These are phyloP conservation scores for Eudyptes chrysolophus DNA, from an alignment of 2,113 vertebrate genomes.

Conservation along the genomic window DNA sequence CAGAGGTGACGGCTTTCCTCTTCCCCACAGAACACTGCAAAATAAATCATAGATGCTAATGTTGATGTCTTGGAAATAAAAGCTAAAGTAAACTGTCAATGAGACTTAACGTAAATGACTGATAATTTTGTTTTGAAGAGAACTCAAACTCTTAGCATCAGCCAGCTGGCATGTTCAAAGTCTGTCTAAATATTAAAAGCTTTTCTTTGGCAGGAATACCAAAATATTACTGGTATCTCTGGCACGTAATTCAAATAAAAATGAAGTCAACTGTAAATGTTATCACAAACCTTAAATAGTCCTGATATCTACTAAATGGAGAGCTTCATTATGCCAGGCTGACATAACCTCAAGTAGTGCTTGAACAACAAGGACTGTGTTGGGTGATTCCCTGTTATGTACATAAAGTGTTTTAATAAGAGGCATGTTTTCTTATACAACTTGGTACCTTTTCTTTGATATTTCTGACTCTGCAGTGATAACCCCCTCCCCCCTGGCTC, in stretches of 20 bases:
- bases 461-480: not conserved
- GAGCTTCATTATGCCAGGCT: not conserved
- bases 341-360: not conserved
- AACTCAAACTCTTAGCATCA: slow-evolving; percentile 11
- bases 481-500: not conserved
- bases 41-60: slow-evolving; percentile 40
- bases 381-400: not conserved
- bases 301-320: slow-evolving; percentile 11
- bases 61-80: slow-evolving; percentile 39
- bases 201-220: slow-evolving; percentile 45
- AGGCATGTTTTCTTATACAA: not conserved
- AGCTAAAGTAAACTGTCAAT: slow-evolving; percentile 51
- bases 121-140: slow-evolving; percentile 41
- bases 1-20: not conserved
- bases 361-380: not conserved
- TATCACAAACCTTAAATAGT: slow-evolving; percentile 35
- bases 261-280: slow-evolving; percentile 18
- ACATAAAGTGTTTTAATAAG: not conserved
- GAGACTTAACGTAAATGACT: slow-evolving; percentile 28
- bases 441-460: not conserved
- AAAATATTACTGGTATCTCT: slow-evolving; percentile 48
- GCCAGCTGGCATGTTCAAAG: slow-evolving; percentile 36
- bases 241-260: slow-evolving; percentile 42
- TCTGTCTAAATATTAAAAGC: slow-evolving; percentile 43
- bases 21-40: not conserved